Percentiles rank a stretch among this genome's conserved stretches.
These are phyloP conservation scores for Pristis pectinata DNA, from an alignment of 2,797 vertebrate species.

Conservation along the genomic window DNA sequence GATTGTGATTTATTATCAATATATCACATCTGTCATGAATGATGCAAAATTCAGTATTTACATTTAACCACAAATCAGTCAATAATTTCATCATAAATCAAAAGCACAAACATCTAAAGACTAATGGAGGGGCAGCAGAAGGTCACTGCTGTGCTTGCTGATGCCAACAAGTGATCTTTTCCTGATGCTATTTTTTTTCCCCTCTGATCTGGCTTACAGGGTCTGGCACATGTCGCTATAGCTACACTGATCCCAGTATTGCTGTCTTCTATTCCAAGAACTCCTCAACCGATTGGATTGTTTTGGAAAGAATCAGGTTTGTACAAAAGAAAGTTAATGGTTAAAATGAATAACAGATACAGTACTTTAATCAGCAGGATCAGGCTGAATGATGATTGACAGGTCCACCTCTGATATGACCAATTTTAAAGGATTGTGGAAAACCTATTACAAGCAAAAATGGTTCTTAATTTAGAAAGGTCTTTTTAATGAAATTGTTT, in stretches of 20 bases:
- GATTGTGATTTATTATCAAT: constrained; percentile 55
- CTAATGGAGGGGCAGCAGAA: constrained; percentile 45
- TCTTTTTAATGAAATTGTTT: not conserved
- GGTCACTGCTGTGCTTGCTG: constrained; percentile 44
- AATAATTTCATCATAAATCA: constrained; percentile 56
- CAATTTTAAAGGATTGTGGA: not conserved
- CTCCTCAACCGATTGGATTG: constrained; percentile 80
- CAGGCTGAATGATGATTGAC: not conserved
- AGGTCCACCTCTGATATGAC: not conserved
- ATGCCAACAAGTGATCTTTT: constrained; percentile 47
- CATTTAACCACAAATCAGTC: constrained; percentile 52
- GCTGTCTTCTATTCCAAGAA: constrained; percentile 80
- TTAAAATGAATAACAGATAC: not conserved
- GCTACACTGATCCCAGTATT: constrained; percentile 89
- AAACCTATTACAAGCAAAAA: not conserved
- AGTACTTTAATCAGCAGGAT: not conserved
- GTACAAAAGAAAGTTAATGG: constrained; percentile 41
- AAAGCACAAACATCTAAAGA: constrained; percentile 49
- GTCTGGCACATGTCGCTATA: constrained; percentile 89
- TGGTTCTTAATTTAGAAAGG: not conserved
- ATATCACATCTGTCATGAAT: constrained; percentile 52
- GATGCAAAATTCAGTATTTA: constrained; percentile 55
- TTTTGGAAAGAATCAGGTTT: constrained; percentile 90
- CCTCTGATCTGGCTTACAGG: constrained; percentile 61
- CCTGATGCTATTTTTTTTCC: not conserved